Base-by-base conservation (phyloP, 2,113 vertebrate genomes). In the Laterallus jamaicensis region DNA sequence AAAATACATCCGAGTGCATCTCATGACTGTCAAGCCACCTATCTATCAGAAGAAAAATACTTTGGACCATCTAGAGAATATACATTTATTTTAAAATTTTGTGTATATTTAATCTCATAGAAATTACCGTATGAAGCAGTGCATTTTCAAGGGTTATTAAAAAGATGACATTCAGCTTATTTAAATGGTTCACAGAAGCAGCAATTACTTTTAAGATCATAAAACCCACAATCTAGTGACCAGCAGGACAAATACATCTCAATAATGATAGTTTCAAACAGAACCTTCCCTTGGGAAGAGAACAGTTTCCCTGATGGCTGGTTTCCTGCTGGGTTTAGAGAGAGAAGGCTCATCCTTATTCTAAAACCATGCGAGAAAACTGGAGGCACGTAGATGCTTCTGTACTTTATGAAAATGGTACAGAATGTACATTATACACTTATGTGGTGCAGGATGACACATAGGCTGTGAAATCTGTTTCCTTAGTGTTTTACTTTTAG, bases 1-100 rank as follows among this genome's bases (percentile, higher is more conserved):
- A 82, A 95, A 96, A 94, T 54, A 80, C 68, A 86, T 94, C 82
- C 21, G 32, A 90, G 44, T 89, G n/a, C 40, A 70, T 74, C 25
- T 66, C 84, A 28, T 73, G 91, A 88, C 21, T 92, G 35, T 73
- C 62, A 91, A 85, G 49, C 35, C 20, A 67, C 70, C 35, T 82
- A 15, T 79, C 29, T 82, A 62, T 64, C 74, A 42, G 32, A 47
- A 76, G n/a, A 90, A 40, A 79, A 91, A 92, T 69, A 76, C 18
- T 89, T 64, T 47, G 52, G 29, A 81, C 15, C 47, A 39, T 52
- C 83, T 21, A 56, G 73, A 67, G 28, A 83, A 87, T 26, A 82
- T 4, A 39, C 0, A 32, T 39, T 66, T 86, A 79, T 35, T 82
- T 35, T 0, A 1, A 56, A 68, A 32, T 42, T 8, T 70, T 78